Base-by-base conservation (phyloP, 2,113 vertebrate species). In the Spermophilus dauricus region DNA sequence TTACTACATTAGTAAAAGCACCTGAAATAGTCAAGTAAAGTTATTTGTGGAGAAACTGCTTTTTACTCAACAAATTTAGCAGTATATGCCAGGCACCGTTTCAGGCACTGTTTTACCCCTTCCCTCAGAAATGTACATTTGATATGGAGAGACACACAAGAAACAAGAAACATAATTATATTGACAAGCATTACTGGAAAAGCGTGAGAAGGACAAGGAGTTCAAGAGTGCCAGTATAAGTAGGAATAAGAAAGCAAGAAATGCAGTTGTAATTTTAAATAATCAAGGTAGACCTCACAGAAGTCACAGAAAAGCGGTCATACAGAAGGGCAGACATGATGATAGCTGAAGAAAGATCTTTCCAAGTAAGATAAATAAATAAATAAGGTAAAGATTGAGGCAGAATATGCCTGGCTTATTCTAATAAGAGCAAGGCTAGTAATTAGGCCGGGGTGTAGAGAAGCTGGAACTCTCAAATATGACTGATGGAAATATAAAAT, bases 141-240 rank as follows among this genome's bases (percentile, higher is more conserved):
- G 34, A 32, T 45, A 17, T 9, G 18, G 28, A 89, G 45, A 91
- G 28, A 93, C 6, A 85, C 14, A 11, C 63, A 75, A 56, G n/a
- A 80, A 80, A 39, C 30, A 80, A 90, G 65, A 73, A 96, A 78
- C 11, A 37, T 9, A 53, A 88, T 58, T 82, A 83, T 72, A 80
- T 16, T 80, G 20, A 20, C 42, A 89, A 73, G 5, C 39, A 34
- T 73, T 72, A 32, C 2, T 5, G 39, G 18, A 30, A 72, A 84
- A 90, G 24, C 67, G 30, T 42, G 22, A 61, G 11, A 63, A 58
- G 32, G 42, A 3, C 22, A 87, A 75, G 32, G 39, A 32, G 53
- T 56, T 81, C 24, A 58, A 76, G n/a, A 70, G n/a, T 77, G 65
- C 53, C 42, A 56, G 45, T 0, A n/a, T 11, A 45, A 82, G 18